phyloP scores from a whole-genome alignment of 2,797 vertebrate species.

The Aldrovandia affinis region DNA sequence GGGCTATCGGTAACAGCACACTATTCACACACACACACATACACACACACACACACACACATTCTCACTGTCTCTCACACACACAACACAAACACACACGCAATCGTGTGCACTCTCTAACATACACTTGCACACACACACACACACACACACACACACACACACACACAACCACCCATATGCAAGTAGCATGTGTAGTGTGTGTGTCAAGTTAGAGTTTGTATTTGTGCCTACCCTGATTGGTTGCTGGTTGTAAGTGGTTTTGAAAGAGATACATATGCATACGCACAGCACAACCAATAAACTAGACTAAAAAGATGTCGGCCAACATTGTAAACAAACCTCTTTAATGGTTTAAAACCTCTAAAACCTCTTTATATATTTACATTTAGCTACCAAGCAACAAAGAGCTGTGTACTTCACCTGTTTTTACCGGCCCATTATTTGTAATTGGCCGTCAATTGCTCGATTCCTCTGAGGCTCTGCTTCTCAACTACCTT shows the following conservation, averaged over 20 bases:
- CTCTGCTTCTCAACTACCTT: neutral
- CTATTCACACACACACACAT: neutral
- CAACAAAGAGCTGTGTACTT: neutral
- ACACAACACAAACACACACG: neutral
- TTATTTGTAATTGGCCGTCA: slow-evolving; percentile 2
- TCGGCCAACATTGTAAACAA: neutral
- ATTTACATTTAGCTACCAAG: neutral
- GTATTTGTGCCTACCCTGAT: neutral
- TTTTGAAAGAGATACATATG: neutral
- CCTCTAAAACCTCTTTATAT: no score
- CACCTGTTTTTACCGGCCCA: neutral
- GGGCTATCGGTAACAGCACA: neutral
- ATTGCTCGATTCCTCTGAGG: neutral
- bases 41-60: neutral
- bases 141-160: neutral
- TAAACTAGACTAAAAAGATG: neutral
- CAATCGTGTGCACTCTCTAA: neutral
- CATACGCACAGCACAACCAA: neutral
- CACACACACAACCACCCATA: neutral
- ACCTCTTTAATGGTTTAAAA: neutral
- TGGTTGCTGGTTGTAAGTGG: neutral
- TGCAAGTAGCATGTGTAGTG: neutral
- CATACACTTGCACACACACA: neutral
- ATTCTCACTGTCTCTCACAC: neutral
- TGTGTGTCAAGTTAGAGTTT: neutral